Conservation (phyloP, 2,888 invertebrate species). For the Crocallis elinguaria region DNA sequence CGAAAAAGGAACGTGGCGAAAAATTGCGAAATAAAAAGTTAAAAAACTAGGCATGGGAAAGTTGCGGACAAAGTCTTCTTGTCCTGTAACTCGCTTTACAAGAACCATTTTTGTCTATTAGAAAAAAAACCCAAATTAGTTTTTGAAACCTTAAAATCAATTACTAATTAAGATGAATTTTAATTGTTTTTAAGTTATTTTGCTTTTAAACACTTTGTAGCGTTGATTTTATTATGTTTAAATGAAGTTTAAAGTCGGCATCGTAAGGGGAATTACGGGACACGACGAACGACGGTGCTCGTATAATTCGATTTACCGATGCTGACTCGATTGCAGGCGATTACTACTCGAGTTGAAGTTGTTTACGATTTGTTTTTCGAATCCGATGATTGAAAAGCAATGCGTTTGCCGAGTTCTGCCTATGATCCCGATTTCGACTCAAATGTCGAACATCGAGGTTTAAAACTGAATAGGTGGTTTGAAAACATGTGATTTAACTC, state of each 20-base stretch:
- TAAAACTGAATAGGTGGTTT: no score
- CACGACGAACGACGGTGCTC: slow-evolving; percentile 36
- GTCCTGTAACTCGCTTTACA: slow-evolving; percentile 19
- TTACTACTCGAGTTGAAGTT: slow-evolving; percentile 54
- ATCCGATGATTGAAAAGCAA: slow-evolving; percentile 51
- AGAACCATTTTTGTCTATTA: neutral
- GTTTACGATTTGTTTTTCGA: slow-evolving; percentile 53
- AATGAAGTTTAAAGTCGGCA: neutral
- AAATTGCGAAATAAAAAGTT: slow-evolving; percentile 8
- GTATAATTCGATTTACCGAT: slow-evolving; percentile 54
- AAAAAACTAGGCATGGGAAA: slow-evolving; percentile 14
- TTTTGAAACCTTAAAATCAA: neutral
- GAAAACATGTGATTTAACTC: no score
- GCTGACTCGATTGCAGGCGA: slow-evolving; percentile 63
- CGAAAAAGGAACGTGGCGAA: slow-evolving; percentile 14
- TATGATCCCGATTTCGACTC: slow-evolving; percentile 14
- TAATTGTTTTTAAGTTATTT: neutral
- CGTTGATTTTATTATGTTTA: neutral
- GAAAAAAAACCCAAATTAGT: neutral
- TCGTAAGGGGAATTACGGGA: slow-evolving; percentile 12
- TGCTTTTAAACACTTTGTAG: neutral
- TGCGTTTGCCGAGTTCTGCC: slow-evolving; percentile 39
- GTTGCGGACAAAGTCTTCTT: slow-evolving; percentile 3
- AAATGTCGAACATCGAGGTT: neutral
- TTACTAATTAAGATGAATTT: neutral